These are phyloP conservation scores for Drosophila buzzatii DNA, from an alignment of 2,888 invertebrate genomes.

Conservation along the genomic window DNA sequence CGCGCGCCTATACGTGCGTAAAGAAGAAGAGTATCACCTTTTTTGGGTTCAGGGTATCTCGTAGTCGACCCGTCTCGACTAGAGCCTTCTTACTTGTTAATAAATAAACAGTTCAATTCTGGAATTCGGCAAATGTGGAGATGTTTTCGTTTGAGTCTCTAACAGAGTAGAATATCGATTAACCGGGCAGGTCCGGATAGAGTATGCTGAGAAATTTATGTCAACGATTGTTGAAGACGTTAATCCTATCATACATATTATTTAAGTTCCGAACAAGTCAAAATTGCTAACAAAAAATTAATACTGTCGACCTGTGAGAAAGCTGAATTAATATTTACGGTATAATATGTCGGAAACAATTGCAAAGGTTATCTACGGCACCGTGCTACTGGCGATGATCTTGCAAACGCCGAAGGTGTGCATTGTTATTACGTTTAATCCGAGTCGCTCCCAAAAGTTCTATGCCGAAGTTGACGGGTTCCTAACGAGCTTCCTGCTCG, in stretches of 20 bases:
- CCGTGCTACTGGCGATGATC: slow-evolving; percentile 3
- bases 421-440: slow-evolving; percentile 1
- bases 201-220: background rate
- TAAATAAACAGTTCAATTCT: too few relatives aligned
- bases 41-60: too few relatives aligned
- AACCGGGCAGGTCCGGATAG: background rate
- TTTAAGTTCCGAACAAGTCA: background rate
- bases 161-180: background rate
- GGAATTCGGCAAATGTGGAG: too few relatives aligned
- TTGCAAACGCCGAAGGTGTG: slow-evolving; percentile 1
- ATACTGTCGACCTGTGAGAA: too few relatives aligned
- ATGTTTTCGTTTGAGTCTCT: too few relatives aligned
- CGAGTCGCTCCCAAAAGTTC: slow-evolving; percentile 5
- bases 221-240: background rate
- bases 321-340: background rate
- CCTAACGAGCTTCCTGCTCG: background rate
- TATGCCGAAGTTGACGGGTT: background rate
- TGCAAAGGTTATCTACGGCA: slow-evolving; percentile 7
- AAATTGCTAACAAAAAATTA: background rate
- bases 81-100: too few relatives aligned
- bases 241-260: background rate
- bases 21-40: too few relatives aligned
- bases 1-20: too few relatives aligned
- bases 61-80: too few relatives aligned
- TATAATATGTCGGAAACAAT: slow-evolving; percentile 4